Percentiles rank a stretch among this genome's conserved stretches.
Conservation (phyloP, 1,140 invertebrate genomes). For the Drosophila carrolli region DNA sequence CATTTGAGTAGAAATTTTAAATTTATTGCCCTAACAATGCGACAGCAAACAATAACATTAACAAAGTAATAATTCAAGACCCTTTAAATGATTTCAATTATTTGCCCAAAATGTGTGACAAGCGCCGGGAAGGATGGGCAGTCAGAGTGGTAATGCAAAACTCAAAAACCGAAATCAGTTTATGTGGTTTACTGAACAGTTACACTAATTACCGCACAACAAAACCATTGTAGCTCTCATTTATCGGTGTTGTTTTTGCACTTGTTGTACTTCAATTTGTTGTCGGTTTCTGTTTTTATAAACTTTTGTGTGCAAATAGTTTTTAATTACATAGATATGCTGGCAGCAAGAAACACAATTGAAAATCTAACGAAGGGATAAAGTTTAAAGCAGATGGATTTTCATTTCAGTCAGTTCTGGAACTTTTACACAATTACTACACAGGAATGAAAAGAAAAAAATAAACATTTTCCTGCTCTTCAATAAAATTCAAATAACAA, state of each 20-base stretch:
- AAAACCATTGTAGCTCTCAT: conserved; percentile 39
- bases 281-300: conserved; percentile 55
- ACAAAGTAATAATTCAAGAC: conserved; percentile 38
- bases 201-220: conserved; percentile 73
- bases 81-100: conserved; percentile 57
- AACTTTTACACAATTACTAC: too few relatives aligned
- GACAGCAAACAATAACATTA: conserved; percentile 50
- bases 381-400: conserved; percentile 28
- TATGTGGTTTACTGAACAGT: conserved; percentile 64
- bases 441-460: too few relatives aligned
- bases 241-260: conserved; percentile 21
- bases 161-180: conserved; percentile 70
- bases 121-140: neutral
- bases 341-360: conserved; percentile 35
- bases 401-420: neutral
- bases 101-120: conserved; percentile 33
- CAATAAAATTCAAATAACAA: too few relatives aligned
- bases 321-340: conserved; percentile 69
- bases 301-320: conserved; percentile 72
- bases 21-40: conserved; percentile 57
- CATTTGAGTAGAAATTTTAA: conserved; percentile 64
- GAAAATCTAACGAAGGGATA: conserved; percentile 30
- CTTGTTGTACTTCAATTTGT: conserved; percentile 14
- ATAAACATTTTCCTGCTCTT: too few relatives aligned
- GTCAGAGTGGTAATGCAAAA: conserved; percentile 2